Evolutionary conservation across 1,140 invertebrate species (phyloP).

Genomic region (Trichogramma pretiosum): DNA sequence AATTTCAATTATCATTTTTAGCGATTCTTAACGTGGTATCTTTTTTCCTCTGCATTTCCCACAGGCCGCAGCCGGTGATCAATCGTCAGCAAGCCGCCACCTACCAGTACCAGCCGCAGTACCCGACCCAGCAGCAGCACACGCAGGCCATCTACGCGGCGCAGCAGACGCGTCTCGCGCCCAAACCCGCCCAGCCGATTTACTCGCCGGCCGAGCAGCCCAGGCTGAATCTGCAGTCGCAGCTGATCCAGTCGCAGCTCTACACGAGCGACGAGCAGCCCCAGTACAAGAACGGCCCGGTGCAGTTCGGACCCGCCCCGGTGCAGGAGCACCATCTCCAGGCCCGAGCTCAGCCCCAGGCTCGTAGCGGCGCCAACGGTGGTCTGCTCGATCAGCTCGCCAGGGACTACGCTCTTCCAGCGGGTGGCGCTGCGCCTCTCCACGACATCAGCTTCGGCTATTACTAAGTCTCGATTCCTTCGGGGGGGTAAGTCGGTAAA

Average conservation of each 20-base stretch:
- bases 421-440: constrained; percentile 55
- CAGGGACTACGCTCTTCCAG: constrained; percentile 66
- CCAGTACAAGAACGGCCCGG: constrained; percentile 39
- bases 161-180: constrained; percentile 16
- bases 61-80: too few species aligned
- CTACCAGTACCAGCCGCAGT: constrained; percentile 23
- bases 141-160: constrained; percentile 36
- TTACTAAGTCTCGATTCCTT: constrained; percentile 41
- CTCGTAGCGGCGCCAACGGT: constrained; percentile 39
- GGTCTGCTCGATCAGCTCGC: constrained; percentile 73
- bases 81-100: constrained; percentile 19
- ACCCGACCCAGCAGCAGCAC: constrained; percentile 22
- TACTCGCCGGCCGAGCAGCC: constrained; percentile 30
- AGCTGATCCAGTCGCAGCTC: constrained; percentile 23
- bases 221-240: constrained; percentile 22
- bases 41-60: too few species aligned
- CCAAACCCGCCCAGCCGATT: constrained; percentile 25
- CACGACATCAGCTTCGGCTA: constrained; percentile 75
- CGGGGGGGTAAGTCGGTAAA: neutral
- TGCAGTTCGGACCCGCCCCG: constrained; percentile 38
- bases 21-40: too few species aligned
- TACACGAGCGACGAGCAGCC: constrained; percentile 43
- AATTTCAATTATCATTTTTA: too few species aligned
- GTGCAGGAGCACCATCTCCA: constrained; percentile 35
- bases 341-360: constrained; percentile 32